Percentiles rank a stretch among this genome's conserved stretches.
Evolutionary conservation across 30 jellyfish, hydroid and myxozoan species (phyloP).

Genomic region (Rhopilema esculentum): DNA sequence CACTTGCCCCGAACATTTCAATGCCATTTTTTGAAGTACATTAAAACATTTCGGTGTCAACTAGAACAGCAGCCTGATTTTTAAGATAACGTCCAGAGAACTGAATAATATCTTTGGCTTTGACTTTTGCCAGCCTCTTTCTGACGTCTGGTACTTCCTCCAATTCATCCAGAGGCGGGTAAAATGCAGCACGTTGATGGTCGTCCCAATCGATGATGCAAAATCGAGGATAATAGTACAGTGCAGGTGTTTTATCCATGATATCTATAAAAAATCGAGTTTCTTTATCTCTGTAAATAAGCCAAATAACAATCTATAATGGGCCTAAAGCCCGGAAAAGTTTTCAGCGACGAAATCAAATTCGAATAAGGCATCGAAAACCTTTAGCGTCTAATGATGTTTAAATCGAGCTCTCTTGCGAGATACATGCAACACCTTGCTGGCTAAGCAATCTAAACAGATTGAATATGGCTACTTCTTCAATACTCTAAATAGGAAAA

Average conservation of each 20-base stretch:
- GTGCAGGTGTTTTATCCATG: slow-evolving; percentile 41
- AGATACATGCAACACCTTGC: too few species aligned
- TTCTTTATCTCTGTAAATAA: background rate
- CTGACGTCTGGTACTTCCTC: slow-evolving; percentile 19
- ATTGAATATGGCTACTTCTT: too few species aligned
- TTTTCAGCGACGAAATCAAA: too few species aligned
- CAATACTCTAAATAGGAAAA: too few species aligned
- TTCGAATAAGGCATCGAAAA: too few species aligned
- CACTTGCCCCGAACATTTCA: too few species aligned
- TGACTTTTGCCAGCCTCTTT: slow-evolving; percentile 6
- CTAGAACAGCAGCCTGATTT: background rate
- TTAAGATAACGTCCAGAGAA: slow-evolving; percentile 22
- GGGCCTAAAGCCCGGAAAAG: too few species aligned
- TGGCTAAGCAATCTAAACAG: too few species aligned
- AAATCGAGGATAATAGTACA: slow-evolving; percentile 82
- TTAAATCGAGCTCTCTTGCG: too few species aligned
- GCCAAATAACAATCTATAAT: too few species aligned
- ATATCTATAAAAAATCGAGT: background rate
- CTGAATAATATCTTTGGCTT: slow-evolving; percentile 22
- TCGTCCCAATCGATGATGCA: slow-evolving; percentile 78
- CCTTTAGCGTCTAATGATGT: too few species aligned
- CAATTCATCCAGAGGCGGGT: slow-evolving; percentile 68
- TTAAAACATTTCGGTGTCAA: slow-evolving; percentile 65
- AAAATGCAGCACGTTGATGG: slow-evolving; percentile 86
- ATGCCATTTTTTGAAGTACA: background rate